Percentiles rank a stretch among this genome's conserved stretches.
Conservation (phyloP, 2,113 vertebrate species). For the Podocnemis expansa region DNA sequence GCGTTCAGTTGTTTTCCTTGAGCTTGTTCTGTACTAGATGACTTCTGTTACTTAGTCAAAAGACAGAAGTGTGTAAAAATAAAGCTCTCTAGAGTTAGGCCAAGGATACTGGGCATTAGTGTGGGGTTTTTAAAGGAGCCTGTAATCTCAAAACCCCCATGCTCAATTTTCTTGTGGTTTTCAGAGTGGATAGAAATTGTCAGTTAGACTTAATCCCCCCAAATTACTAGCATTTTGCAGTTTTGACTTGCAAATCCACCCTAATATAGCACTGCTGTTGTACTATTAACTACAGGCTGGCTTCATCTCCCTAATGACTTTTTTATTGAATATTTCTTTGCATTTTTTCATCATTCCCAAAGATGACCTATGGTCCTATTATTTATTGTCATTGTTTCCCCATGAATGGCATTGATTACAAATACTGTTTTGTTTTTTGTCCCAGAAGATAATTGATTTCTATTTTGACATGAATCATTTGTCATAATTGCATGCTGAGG, state of each 20-base stretch:
- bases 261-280: not conserved
- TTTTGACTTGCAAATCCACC: slow-evolving; percentile 22
- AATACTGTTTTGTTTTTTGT: slow-evolving; percentile 54
- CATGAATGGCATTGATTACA: slow-evolving; percentile 48
- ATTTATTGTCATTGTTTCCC: slow-evolving; percentile 31
- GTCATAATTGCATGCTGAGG: slow-evolving; percentile 27
- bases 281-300: not conserved
- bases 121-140: not conserved
- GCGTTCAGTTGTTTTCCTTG: no score
- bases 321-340: slow-evolving; percentile 19
- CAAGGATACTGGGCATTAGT: not conserved
- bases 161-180: not conserved
- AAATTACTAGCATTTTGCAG: not conserved
- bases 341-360: slow-evolving; percentile 20
- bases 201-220: not conserved
- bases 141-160: not conserved
- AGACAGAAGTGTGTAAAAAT: not conserved
- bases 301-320: slow-evolving; percentile 3
- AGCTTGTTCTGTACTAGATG: no score
- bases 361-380: slow-evolving; percentile 23
- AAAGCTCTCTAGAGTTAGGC: not conserved
- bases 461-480: slow-evolving; percentile 47
- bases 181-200: not conserved
- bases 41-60: not conserved
- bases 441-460: slow-evolving; percentile 58